A percentile compares a stretch with the other conserved stretches of the same genome.
phyloP scores from a whole-genome alignment of 2,113 vertebrate species.

The Geothlypis trichas region DNA sequence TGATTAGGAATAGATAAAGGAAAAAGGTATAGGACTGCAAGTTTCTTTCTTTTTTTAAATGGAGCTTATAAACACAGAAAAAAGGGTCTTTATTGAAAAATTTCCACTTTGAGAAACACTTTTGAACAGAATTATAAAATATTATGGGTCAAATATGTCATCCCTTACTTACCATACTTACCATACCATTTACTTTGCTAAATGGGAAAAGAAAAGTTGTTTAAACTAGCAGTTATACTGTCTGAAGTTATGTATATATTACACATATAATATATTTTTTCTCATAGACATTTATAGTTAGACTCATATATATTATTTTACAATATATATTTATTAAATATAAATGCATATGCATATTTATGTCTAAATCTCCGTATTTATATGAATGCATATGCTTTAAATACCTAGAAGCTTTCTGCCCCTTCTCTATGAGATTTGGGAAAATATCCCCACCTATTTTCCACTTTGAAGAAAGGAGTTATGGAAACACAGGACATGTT shows the following conservation, averaged over 20 bases:
- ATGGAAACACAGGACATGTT: background rate
- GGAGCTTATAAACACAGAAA: rapidly evolving
- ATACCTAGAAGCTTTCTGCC: background rate
- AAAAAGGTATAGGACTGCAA: background rate
- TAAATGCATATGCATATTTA: background rate
- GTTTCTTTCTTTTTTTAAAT: background rate
- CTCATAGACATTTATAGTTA: background rate
- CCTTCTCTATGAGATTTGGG: background rate
- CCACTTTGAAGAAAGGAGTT: background rate
- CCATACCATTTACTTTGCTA: background rate
- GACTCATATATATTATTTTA: background rate
- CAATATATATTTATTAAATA: background rate
- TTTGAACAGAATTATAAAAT: background rate
- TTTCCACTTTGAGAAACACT: background rate
- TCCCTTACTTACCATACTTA: too few relatives aligned
- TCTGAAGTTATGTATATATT: background rate
- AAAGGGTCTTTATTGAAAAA: background rate
- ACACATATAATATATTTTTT: background rate
- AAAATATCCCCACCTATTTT: background rate
- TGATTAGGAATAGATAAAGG: background rate
- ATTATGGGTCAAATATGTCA: background rate
- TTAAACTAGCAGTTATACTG: background rate
- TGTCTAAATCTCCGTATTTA: background rate
- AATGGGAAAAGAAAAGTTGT: background rate
- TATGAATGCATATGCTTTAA: background rate